Evolutionary conservation across 1,140 invertebrate genomes (phyloP).

Genomic region (Telenomus remus): DNA sequence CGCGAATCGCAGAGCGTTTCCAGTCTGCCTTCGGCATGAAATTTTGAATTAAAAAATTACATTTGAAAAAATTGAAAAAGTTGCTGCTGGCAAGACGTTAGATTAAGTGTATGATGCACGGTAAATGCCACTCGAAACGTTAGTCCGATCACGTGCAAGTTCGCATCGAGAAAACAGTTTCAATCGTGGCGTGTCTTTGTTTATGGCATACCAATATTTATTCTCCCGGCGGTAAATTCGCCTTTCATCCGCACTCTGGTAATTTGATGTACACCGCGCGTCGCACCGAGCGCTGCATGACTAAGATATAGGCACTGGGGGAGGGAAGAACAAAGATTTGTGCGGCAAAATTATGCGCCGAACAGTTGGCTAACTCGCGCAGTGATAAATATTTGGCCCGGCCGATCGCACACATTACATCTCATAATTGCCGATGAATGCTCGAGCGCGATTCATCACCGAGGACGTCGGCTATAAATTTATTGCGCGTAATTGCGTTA

Average conservation of each 20-base stretch:
- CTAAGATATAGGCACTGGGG: constrained; percentile 3
- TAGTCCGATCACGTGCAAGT: constrained; percentile 33
- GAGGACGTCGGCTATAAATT: constrained; percentile 20
- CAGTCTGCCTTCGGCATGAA: too few relatives aligned
- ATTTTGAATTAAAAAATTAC: background rate
- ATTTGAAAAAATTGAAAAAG: too few relatives aligned
- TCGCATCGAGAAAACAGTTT: constrained; percentile 36
- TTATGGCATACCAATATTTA: constrained; percentile 46
- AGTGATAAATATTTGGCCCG: constrained; percentile 43
- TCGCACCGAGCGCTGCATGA: background rate
- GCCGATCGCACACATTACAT: constrained; percentile 21
- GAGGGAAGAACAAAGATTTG: constrained; percentile 11
- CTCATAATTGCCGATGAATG: constrained; percentile 42
- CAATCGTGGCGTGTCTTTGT: constrained; percentile 46
- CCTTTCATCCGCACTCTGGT: constrained; percentile 29
- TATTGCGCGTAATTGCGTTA: constrained; percentile 27
- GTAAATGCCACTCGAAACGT: constrained; percentile 13
- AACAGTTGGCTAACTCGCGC: constrained; percentile 36
- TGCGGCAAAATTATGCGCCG: constrained; percentile 15
- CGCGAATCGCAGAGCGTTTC: too few relatives aligned
- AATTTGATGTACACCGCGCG: constrained; percentile 20
- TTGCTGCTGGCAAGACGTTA: constrained; percentile 2
- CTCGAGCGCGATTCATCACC: constrained; percentile 11
- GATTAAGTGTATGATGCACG: constrained; percentile 19
- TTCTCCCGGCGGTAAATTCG: constrained; percentile 33